A percentile compares a stretch with the other conserved stretches of the same genome.
Evolutionary conservation across 1,140 invertebrate species (phyloP).

Genomic region (fruit fly (Drosophila melanogaster)): Release_6_plus_ISO1_MT NT_033779.5:13684501-13685000

Average conservation of each 20-base stretch:
- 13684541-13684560: slow-evolving; percentile 71
- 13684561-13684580: slow-evolving; percentile 33
- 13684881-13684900: slow-evolving; percentile 74
- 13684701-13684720: slow-evolving; percentile 17
- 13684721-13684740: slow-evolving; percentile 44
- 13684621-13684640: slow-evolving; percentile 17
- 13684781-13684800: neutral
- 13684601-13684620: slow-evolving; percentile 29
- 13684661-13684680: slow-evolving; percentile 81
- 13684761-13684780: slow-evolving; percentile 73
- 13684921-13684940: slow-evolving; percentile 83
- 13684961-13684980: slow-evolving; percentile 62
- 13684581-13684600: neutral
- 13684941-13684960: slow-evolving; percentile 56
- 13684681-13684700: slow-evolving; percentile 66
- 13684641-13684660: slow-evolving; percentile 2
- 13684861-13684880: slow-evolving; percentile 60
- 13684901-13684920: slow-evolving; percentile 84
- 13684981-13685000: slow-evolving; percentile 55
- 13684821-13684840: slow-evolving; percentile 32
- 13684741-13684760: slow-evolving; percentile 62
- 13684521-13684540: slow-evolving; percentile 93
- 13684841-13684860: slow-evolving; percentile 80
- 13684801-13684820: neutral
- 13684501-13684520: slow-evolving; percentile 90